phyloP scores from a whole-genome alignment of 2,113 vertebrate genomes.

The Tauraco erythrolophus region DNA sequence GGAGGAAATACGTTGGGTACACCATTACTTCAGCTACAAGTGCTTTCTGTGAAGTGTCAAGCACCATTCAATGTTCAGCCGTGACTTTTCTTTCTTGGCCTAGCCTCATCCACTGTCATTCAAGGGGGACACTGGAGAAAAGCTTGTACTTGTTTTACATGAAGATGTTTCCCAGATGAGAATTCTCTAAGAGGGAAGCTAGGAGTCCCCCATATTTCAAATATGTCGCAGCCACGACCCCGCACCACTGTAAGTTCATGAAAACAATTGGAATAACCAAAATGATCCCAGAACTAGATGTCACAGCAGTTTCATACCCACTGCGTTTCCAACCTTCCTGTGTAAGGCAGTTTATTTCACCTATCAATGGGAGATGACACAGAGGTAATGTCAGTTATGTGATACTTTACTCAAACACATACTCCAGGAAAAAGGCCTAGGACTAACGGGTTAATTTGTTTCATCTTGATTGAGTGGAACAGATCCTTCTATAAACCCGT shows the following conservation, averaged over 20 bases:
- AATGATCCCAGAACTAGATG: not conserved
- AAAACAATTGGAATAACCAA: not conserved
- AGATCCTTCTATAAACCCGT: conserved; percentile 28
- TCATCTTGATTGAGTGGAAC: not conserved
- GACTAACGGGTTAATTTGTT: conserved; percentile 53
- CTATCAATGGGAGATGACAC: conserved; percentile 4
- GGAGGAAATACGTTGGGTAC: not conserved
- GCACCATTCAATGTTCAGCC: not conserved
- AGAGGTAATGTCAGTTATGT: not conserved
- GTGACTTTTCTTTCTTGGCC: not conserved
- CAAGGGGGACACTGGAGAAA: not conserved
- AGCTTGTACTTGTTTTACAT: not conserved
- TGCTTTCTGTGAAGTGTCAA: not conserved
- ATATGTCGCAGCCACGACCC: not conserved
- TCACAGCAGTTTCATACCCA: not conserved
- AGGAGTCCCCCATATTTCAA: not conserved
- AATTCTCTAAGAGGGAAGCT: not conserved
- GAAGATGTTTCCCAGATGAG: not conserved
- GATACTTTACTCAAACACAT: conserved; percentile 22
- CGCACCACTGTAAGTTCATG: not conserved
- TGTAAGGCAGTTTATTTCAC: conserved; percentile 33
- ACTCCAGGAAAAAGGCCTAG: conserved; percentile 1
- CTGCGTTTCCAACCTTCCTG: not conserved
- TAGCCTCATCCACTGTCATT: not conserved
- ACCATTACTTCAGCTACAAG: not conserved